Percentiles rank a stretch among this genome's conserved stretches.
Evolutionary conservation across 2,113 vertebrate species (phyloP).

Genomic region (Gavia stellata): DNA sequence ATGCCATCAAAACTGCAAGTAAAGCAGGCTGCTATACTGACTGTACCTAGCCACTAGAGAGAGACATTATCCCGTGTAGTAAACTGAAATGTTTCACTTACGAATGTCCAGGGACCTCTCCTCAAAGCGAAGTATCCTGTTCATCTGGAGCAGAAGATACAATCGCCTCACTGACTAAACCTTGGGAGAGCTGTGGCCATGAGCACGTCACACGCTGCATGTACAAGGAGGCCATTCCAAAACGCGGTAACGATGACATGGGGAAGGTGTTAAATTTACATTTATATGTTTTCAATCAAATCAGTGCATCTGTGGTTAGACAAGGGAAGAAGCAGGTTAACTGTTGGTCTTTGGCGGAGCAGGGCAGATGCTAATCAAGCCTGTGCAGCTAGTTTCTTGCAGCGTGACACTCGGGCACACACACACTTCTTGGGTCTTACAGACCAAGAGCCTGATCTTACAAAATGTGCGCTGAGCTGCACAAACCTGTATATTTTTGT

Average conservation of each 20-base stretch:
- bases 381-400: background rate
- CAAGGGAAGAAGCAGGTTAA: background rate
- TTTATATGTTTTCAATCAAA: background rate
- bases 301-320: background rate
- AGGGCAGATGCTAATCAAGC: background rate
- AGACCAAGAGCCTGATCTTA: background rate
- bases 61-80: slow-evolving; percentile 57
- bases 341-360: background rate
- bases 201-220: accelerated
- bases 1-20: background rate
- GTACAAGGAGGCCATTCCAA: background rate
- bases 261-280: background rate
- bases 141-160: background rate
- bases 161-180: background rate
- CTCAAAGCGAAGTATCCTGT: background rate
- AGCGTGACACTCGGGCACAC: background rate
- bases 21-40: slow-evolving; percentile 20
- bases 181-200: background rate
- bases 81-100: slow-evolving; percentile 1
- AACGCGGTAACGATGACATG: accelerated
- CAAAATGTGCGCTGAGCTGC: background rate
- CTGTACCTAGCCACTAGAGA: slow-evolving; percentile 65
- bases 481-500: background rate
- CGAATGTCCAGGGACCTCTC: background rate
- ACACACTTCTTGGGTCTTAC: background rate